Evolutionary conservation across 2,888 invertebrate genomes (phyloP).

Genomic region (Calliphora vomitoria): DNA sequence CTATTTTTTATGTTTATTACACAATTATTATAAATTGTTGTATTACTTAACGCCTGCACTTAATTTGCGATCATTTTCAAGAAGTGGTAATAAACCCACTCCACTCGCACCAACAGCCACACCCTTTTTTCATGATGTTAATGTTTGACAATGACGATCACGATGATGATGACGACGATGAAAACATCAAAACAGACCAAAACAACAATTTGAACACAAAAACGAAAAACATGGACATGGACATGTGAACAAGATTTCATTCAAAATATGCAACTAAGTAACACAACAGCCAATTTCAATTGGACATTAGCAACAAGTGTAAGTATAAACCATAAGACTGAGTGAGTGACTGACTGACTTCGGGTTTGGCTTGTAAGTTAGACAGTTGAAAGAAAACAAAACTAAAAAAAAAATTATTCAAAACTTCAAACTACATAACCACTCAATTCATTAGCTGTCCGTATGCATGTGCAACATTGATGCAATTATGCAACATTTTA

Average conservation of each 20-base stretch:
- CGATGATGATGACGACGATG: conserved; percentile 58
- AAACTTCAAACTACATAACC: conserved; percentile 78
- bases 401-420: conserved; percentile 37
- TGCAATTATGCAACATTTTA: conserved; percentile 73
- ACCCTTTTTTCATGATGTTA: conserved; percentile 74
- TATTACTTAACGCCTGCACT: conserved; percentile 68
- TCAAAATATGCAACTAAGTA: conserved; percentile 27
- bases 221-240: conserved; percentile 76
- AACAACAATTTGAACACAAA: conserved; percentile 75
- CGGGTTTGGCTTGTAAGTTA: conserved; percentile 46
- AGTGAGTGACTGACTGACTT: conserved; percentile 34
- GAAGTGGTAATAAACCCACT: conserved; percentile 70
- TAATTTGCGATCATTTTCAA: conserved; percentile 67
- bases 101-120: conserved; percentile 74
- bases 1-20: conserved; percentile 65
- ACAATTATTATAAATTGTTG: conserved; percentile 63
- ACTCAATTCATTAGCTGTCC: conserved; percentile 79
- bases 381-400: conserved; percentile 44
- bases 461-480: conserved; percentile 76
- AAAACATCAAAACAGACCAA: conserved; percentile 67
- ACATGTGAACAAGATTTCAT: conserved; percentile 74
- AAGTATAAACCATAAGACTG: conserved; percentile 17
- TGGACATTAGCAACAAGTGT: conserved; percentile 57
- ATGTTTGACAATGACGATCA: conserved; percentile 52
- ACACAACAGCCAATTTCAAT: conserved; percentile 47